Conservation (phyloP, 1,140 invertebrate species). For the Drosophila nannoptera region DNA sequence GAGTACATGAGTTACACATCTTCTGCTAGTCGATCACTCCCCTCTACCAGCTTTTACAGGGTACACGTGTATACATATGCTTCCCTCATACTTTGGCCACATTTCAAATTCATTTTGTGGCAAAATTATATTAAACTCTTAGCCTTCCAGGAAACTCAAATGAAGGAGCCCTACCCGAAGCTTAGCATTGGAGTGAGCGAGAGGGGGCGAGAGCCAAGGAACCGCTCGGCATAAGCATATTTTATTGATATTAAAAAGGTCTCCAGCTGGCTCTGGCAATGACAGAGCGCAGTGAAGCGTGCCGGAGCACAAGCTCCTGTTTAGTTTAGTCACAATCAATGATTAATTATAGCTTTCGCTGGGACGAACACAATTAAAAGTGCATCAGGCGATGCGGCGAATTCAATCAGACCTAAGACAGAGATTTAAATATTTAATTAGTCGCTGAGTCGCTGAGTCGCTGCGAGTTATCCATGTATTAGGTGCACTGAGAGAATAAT, state of each 20-base stretch:
- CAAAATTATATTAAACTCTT: conserved; percentile 9
- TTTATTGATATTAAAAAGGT: background rate
- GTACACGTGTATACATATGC: no score
- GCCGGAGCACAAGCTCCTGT: background rate
- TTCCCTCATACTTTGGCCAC: no score
- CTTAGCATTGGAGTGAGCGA: background rate
- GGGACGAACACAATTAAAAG: background rate
- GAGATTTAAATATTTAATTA: conserved; percentile 75
- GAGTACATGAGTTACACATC: no score
- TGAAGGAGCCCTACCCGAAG: background rate
- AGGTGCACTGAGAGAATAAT: conserved; percentile 54
- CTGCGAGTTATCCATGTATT: conserved; percentile 13
- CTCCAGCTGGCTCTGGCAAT: conserved; percentile 6
- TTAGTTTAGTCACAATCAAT: conserved; percentile 6
- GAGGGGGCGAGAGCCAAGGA: background rate
- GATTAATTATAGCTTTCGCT: conserved; percentile 10
- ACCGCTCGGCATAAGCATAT: background rate
- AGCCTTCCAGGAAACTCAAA: background rate
- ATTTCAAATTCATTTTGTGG: conserved; percentile 6
- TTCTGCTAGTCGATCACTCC: no score
- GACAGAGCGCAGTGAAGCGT: background rate
- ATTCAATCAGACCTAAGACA: conserved; percentile 46
- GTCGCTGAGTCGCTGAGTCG: conserved; percentile 14
- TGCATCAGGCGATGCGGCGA: background rate
- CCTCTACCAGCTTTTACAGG: no score